Conservation (phyloP, 2,113 vertebrate genomes). For the Osmerus eperlanus region DNA sequence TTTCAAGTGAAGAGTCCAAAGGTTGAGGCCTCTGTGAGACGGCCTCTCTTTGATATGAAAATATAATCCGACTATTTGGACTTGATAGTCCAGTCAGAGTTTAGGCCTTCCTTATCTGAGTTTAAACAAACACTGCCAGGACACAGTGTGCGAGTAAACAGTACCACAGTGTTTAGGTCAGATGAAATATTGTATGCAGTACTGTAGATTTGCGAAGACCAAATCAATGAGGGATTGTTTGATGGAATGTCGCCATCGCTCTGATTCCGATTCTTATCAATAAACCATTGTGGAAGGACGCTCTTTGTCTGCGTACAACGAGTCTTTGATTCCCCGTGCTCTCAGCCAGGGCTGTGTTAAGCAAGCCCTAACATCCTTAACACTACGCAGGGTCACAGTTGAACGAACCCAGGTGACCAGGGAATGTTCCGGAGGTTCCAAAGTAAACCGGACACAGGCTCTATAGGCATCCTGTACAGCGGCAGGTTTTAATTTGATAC, state of each 20-base stretch:
- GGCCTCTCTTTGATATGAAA: constrained; percentile 4
- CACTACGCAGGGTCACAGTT: constrained; percentile 57
- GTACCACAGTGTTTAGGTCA: constrained; percentile 10
- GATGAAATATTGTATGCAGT: constrained; percentile 17
- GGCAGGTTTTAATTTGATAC: constrained; percentile 48
- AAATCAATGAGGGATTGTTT: constrained; percentile 5
- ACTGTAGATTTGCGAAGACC: background rate
- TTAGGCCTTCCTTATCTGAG: constrained; percentile 30
- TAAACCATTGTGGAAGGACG: constrained; percentile 27
- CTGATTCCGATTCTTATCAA: constrained; percentile 37
- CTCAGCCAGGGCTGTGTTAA: constrained; percentile 25
- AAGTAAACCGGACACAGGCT: constrained; percentile 56
- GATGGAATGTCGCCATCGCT: background rate
- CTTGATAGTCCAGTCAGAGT: constrained; percentile 18
- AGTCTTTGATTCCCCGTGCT: constrained; percentile 19
- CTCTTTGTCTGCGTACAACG: constrained; percentile 31
- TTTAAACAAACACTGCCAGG: constrained; percentile 24
- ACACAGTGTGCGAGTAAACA: constrained; percentile 8
- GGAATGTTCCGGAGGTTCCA: constrained; percentile 56
- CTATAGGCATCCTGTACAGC: constrained; percentile 23
- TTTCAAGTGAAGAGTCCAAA: constrained; percentile 16
- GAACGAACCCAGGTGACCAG: constrained; percentile 64
- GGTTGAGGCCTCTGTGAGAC: constrained; percentile 21
- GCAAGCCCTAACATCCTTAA: constrained; percentile 50
- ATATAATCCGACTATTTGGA: constrained; percentile 3